These are phyloP conservation scores for Melinaea menophilus DNA, from an alignment of 2,888 invertebrate species.

Conservation along the genomic window DNA sequence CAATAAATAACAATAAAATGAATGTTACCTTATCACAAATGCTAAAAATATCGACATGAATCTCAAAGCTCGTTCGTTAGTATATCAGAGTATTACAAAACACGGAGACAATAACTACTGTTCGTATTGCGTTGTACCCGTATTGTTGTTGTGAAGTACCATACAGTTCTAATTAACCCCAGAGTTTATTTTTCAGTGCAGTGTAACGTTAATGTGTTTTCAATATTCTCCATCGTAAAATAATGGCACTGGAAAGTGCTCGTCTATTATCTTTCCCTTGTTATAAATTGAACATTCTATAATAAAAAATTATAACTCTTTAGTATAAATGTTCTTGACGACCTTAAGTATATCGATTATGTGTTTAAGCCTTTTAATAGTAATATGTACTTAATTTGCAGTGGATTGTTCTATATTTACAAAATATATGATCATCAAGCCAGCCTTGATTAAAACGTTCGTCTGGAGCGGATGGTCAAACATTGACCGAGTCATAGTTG, in stretches of 20 bases:
- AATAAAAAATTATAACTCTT: constrained; percentile 2
- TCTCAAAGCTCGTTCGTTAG: constrained; percentile 3
- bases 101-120: too few species aligned
- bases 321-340: neutral
- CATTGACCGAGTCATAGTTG: constrained; percentile 20
- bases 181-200: too few species aligned
- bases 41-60: too few species aligned
- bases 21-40: too few species aligned
- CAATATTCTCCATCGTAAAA: constrained; percentile 22
- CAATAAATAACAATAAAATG: neutral
- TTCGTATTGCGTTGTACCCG: constrained; percentile 6
- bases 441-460: constrained; percentile 20
- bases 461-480: constrained; percentile 18
- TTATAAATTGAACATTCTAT: neutral
- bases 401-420: neutral
- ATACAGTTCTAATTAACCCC: constrained; percentile 24
- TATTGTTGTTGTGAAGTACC: constrained; percentile 11
- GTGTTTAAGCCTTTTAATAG: neutral
- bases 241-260: constrained; percentile 15
- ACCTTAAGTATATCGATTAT: neutral
- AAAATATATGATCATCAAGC: neutral
- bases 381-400: neutral
- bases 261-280: constrained; percentile 12
- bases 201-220: constrained; percentile 24
- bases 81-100: neutral